Evolutionary conservation across 1,140 invertebrate genomes (phyloP).

Genomic region (Hyphantria cunea): DNA sequence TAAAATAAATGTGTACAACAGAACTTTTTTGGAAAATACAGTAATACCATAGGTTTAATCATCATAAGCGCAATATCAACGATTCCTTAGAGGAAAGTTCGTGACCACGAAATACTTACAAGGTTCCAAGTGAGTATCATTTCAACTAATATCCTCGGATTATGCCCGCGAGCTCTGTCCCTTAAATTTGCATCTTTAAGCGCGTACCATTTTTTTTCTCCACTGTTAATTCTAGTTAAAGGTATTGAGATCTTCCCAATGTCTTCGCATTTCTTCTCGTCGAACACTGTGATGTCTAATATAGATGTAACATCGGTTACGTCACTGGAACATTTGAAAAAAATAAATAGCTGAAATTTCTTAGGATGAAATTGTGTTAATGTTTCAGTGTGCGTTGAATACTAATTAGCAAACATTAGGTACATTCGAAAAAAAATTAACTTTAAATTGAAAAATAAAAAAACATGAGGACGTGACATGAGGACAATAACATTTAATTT

Average conservation of each 20-base stretch:
- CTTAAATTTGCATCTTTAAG: constrained; percentile 96
- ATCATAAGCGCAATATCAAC: too few relatives aligned
- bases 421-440: too few relatives aligned
- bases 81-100: too few relatives aligned
- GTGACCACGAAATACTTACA: constrained; percentile 52
- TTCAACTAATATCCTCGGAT: constrained; percentile 87
- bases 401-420: too few relatives aligned
- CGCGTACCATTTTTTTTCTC: constrained; percentile 96
- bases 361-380: neutral
- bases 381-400: too few relatives aligned
- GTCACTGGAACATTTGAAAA: constrained; percentile 83
- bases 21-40: too few relatives aligned
- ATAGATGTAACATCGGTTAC: constrained; percentile 98
- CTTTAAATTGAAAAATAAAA: too few relatives aligned
- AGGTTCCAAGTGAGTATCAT: constrained; percentile 95
- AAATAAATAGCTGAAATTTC: neutral
- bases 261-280: constrained; percentile 98
- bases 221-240: constrained; percentile 90
- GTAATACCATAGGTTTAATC: too few relatives aligned
- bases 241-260: constrained; percentile 96
- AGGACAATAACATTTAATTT: too few relatives aligned
- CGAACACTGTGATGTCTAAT: constrained; percentile 96
- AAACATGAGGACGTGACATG: too few relatives aligned
- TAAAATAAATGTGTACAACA: too few relatives aligned
- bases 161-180: constrained; percentile 91